These are phyloP conservation scores for Orchesella flavescens DNA, from an alignment of 2,888 invertebrate species.

Conservation along the genomic window DNA sequence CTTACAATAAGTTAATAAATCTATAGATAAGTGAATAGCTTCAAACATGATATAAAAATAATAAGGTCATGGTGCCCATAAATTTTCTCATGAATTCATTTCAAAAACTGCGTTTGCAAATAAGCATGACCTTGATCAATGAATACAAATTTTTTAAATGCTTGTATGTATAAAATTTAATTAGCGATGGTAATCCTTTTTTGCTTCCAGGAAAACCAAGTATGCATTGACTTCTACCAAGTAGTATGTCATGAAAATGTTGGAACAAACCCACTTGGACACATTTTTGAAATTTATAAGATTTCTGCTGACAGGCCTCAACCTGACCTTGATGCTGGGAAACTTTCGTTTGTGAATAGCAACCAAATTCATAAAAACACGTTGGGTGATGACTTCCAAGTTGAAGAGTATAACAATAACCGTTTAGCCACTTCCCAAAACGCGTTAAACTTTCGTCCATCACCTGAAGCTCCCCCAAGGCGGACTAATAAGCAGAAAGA, in stretches of 20 bases:
- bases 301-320: slow-evolving; percentile 61
- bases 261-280: slow-evolving; percentile 70
- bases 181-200: too few relatives aligned
- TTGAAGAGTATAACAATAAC: slow-evolving; percentile 71
- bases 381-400: slow-evolving; percentile 71
- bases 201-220: slow-evolving; percentile 69
- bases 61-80: too few relatives aligned
- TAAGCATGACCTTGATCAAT: neutral
- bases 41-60: too few relatives aligned
- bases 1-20: too few relatives aligned
- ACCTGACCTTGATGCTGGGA: slow-evolving; percentile 62
- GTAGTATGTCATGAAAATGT: slow-evolving; percentile 68
- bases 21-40: too few relatives aligned
- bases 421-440: slow-evolving; percentile 68
- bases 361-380: slow-evolving; percentile 70
- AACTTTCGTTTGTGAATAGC: slow-evolving; percentile 62
- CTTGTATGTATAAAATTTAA: too few relatives aligned
- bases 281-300: slow-evolving; percentile 70
- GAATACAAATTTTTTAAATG: too few relatives aligned
- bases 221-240: slow-evolving; percentile 72
- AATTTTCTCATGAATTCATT: too few relatives aligned
- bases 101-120: too few relatives aligned
- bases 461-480: slow-evolving; percentile 21
- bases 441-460: slow-evolving; percentile 55
- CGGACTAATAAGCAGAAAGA: slow-evolving; percentile 46